Conservation (phyloP, 2,888 invertebrate genomes). For the Holacanthella duospinosa region DNA sequence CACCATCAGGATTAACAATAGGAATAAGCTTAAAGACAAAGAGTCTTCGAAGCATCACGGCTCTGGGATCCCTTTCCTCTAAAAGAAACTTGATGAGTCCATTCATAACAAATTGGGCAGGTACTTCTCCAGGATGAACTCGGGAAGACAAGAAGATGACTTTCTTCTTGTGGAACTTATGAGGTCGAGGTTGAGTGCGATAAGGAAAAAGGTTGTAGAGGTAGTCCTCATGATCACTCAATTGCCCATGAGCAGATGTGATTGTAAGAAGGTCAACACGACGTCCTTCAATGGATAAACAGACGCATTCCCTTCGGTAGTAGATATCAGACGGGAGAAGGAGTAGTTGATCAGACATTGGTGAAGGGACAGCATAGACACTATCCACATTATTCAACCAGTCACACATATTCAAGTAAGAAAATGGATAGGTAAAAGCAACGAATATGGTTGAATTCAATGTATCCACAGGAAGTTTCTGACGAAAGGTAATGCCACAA, state of each 20-base stretch:
- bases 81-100: slow-evolving; percentile 72
- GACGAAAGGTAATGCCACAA: slow-evolving; percentile 64
- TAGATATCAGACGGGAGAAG: slow-evolving; percentile 54
- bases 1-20: slow-evolving; percentile 84
- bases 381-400: slow-evolving; percentile 58
- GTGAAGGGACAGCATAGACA: slow-evolving; percentile 39
- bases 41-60: slow-evolving; percentile 56
- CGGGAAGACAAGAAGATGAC: slow-evolving; percentile 75
- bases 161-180: slow-evolving; percentile 66
- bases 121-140: slow-evolving; percentile 87
- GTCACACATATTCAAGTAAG: slow-evolving; percentile 69
- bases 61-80: slow-evolving; percentile 62
- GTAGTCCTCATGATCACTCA: slow-evolving; percentile 57
- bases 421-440: slow-evolving; percentile 84
- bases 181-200: slow-evolving; percentile 53
- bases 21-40: slow-evolving; percentile 85
- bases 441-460: slow-evolving; percentile 63
- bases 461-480: slow-evolving; percentile 57
- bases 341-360: slow-evolving; percentile 5
- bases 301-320: slow-evolving; percentile 68
- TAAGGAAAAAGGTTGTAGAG: slow-evolving; percentile 65
- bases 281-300: slow-evolving; percentile 64
- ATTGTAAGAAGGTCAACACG: slow-evolving; percentile 73
- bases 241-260: slow-evolving; percentile 66
- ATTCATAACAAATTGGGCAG: slow-evolving; percentile 79